Base-by-base conservation (phyloP, 2,113 vertebrate genomes). In the Grantiella picta region DNA sequence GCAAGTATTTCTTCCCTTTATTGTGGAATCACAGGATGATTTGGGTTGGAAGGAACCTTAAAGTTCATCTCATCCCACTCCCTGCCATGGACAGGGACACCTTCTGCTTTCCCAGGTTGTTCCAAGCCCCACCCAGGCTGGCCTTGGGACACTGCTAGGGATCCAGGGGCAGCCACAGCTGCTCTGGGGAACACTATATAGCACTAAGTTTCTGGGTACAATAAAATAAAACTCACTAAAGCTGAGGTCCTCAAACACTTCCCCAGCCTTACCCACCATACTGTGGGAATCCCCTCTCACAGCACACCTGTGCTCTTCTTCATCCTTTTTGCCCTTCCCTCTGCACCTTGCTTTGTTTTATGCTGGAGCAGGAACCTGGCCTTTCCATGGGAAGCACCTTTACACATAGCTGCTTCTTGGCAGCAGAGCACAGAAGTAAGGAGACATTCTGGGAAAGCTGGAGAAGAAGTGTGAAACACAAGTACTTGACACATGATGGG, bases 331-430 rank as follows among this genome's bases (percentile, higher is more conserved):
- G 60, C 57, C 38, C 24, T 50, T 38, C 38, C 14, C 14, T 68
- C 65, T 7, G 2, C 24, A 35, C 18, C 10, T 36, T 8, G 15
- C 31, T 83, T 42, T 15, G 0, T 9, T n/a, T 36, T 16, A 25
- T 27, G 20, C 17, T 3, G 11, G 17, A 15, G 71, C n/a, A 47
- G 31, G 24, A 82, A 29, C 13, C 3, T 0, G 0, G 14, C 35
- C 7, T 65, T 77, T 64, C n/a, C 31, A 0, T 3, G 36, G 27
- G 44, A 47, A 81, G 44, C 68, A 77, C 21, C 36, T 77, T 47
- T 13, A 22, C 16, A 23, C 0, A 11, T 28, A 50, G 56, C 28
- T 75, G 4, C 44, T 52, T 15, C 47, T 20, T 35, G 31, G 27
- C 24, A 80, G 56, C 54, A 36, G 72, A 65, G 54, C 50, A 38